phyloP scores from a whole-genome alignment of 2,797 vertebrate species.

The Vultur gryphus region DNA sequence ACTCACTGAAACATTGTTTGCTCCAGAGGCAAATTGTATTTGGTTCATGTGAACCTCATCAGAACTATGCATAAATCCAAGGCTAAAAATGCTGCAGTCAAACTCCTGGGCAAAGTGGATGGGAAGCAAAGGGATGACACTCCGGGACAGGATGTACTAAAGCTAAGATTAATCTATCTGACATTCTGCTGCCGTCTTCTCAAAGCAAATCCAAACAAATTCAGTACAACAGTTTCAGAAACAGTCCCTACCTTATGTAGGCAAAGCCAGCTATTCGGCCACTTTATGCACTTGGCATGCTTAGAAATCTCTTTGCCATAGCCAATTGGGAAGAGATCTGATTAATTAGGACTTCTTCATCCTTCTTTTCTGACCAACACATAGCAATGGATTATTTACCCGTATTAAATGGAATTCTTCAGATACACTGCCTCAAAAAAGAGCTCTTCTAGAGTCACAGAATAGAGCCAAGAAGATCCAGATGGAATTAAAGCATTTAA shows the following conservation, averaged over 20 bases:
- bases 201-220: background rate
- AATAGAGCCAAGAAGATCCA: background rate
- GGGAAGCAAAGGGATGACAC: background rate
- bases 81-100: background rate
- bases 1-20: background rate
- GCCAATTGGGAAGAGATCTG: slow-evolving; percentile 32
- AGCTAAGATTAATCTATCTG: slow-evolving; percentile 10
- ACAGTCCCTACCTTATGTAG: background rate
- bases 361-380: background rate
- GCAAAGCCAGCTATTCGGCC: background rate
- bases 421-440: background rate
- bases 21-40: background rate
- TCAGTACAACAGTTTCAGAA: background rate
- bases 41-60: background rate
- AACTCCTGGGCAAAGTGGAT: background rate
- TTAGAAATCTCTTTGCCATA: background rate
- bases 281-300: background rate
- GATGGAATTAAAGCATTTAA: slow-evolving; percentile 11
- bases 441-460: background rate
- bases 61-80: background rate
- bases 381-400: background rate
- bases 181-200: background rate
- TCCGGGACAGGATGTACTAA: background rate
- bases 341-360: slow-evolving; percentile 36
- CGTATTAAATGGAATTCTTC: background rate